Evolutionary conservation across 2,797 vertebrate genomes (phyloP), one percentile per base, ranked within the genome.

Genomic region (Hoplostethus atlanticus): DNA sequence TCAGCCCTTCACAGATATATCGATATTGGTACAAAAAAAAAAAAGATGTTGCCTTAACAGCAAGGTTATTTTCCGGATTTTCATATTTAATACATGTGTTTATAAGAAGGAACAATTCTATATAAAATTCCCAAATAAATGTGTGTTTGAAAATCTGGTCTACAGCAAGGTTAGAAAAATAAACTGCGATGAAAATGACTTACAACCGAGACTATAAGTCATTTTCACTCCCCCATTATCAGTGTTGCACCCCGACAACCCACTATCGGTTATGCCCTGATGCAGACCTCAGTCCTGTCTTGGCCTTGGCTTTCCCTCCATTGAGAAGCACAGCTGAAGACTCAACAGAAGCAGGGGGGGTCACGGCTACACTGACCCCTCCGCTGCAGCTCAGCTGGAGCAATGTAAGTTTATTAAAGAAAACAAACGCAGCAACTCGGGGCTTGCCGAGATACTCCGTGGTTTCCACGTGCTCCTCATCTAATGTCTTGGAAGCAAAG

Each of bases 381-480:
- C 84, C 86, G 91, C 91, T 90, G 87, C 86, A 84, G 89, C 89
- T 85, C 91, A 90, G 93, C 90, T 91, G 89, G 91, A 93, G 92
- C 89, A 89, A 93, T 92, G 94, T 93, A 85, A 83, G 84, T 92
- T 95, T 95, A 95, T 95, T 95, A 94, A 95, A 95, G 92, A 94
- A 95, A 95, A 95, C 93, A 95, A 95, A 94, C 77, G 64, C 64
- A 77, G 82, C 87, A 90, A 92, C 88, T 75, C 51, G 21, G 58
- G 50, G 83, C 87, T 50, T 75, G 85, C 79, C 84, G 64, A 85
- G 64, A 80, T 66, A 83, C 77, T 78, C 77, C 58, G 60, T 64
- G 54, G 56, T 75, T 84, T 88, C 70, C 57, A 72, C 75, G 73
- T 57, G 73, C 73, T 85, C 31, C 55, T 76, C 16, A 9, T 85